Conservation (phyloP, 1,140 invertebrate genomes). For the Rhyacophila brunnea region DNA sequence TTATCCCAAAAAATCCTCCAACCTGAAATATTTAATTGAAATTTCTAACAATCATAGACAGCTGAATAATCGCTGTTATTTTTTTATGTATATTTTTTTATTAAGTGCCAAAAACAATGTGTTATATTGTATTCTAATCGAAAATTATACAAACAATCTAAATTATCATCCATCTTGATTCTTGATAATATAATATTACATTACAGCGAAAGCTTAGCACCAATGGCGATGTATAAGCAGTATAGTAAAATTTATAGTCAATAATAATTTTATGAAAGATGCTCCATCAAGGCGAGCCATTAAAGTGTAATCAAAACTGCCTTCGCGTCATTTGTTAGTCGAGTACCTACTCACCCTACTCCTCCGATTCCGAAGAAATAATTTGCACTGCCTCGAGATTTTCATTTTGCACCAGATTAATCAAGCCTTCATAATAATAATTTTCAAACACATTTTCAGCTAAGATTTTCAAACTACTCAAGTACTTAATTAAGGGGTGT, state of each 20-base stretch:
- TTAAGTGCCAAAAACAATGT: no score
- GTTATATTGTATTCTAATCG: no score
- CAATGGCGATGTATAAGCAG: background rate
- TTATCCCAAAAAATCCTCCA: no score
- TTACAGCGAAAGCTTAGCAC: no score
- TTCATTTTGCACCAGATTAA: background rate
- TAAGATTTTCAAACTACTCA: background rate
- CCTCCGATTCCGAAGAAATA: background rate
- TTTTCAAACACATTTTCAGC: background rate
- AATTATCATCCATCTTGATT: no score
- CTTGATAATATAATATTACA: no score
- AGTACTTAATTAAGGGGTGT: background rate
- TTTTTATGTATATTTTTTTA: no score
- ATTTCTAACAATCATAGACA: no score
- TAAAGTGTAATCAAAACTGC: slow-evolving; percentile 8
- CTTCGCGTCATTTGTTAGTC: slow-evolving; percentile 11
- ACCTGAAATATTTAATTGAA: no score
- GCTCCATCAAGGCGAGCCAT: background rate
- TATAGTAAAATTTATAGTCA: slow-evolving; percentile 1
- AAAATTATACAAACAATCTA: no score
- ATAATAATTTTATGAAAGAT: slow-evolving; percentile 4
- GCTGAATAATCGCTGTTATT: no score
- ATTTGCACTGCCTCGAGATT: background rate
- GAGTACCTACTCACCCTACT: background rate
- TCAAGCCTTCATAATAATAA: background rate